Evolutionary conservation across 2,113 vertebrate species (phyloP), one percentile per base, ranked within the genome.

Genomic region (Cromileptes altivelis): DNA sequence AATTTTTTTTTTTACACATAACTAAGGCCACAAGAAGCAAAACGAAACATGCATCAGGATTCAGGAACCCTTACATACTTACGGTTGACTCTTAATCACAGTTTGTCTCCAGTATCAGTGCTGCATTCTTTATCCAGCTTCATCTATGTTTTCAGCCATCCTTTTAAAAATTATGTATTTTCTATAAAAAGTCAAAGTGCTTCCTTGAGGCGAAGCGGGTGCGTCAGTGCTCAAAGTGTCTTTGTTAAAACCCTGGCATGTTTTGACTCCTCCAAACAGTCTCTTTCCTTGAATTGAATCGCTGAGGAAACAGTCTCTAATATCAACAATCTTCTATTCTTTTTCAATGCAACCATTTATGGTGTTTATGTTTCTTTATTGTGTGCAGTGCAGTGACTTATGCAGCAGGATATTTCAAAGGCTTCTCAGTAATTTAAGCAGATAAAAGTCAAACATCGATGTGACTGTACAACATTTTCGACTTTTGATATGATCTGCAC

Each of bases 271-370:
- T 81, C 67, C 62, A 6, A 65, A 85, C 72, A 45, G 13, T 70
- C 81, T 62, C 81, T 85, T 90, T 89, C 81, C 89, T 88, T 86
- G 52, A 84, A 92, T 89, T 85, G 78, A 93, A 58, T 70, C 14
- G 55, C 19, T 0, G 33, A 89, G 88, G 82, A 86, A 90, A 68
- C 70, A 7, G 15, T 71, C 60, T 62, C 53, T 53, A 10, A 15
- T 53, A 17, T 50, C 25, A 75, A 64, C 67, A 75, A 23, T 37
- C 52, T 21, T 71, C 56, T 1, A 2, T 85, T 86, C 71, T 80
- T 13, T 72, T 78, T 52, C 6, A 33, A 4, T 37, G 6, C 0
- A 47, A 19, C 7, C 19, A 61, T 45, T 52, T 42, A 2, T 74
- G 45, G 14, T 65, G n/a, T 45, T 85, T 62, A 25, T 61, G 17